Percentiles rank a stretch among this genome's conserved stretches.
phyloP scores from a whole-genome alignment of 64 coral and sea anemone species.

The Dendrophyllia cribrosa region DNA sequence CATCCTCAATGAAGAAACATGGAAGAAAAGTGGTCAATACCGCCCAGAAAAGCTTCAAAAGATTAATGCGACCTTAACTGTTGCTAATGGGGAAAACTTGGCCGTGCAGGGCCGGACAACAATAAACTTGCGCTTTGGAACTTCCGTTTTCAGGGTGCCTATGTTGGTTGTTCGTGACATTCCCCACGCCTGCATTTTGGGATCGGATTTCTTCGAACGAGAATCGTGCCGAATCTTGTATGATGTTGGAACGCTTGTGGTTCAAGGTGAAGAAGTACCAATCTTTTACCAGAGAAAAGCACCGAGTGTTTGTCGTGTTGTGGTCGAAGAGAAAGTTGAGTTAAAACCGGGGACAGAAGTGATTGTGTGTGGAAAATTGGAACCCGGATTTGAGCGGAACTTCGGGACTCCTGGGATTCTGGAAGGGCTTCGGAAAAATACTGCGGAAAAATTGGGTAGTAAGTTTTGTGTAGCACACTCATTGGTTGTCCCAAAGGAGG shows the following conservation, averaged over 20 bases:
- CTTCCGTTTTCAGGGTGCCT: background rate
- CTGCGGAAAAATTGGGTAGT: conserved; percentile 1
- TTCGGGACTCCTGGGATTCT: conserved; percentile 39
- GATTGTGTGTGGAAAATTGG: conserved; percentile 28
- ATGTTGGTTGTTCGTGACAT: conserved; percentile 45
- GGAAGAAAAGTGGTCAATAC: conserved; percentile 62
- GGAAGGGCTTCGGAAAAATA: background rate
- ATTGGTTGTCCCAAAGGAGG: conserved; percentile 23
- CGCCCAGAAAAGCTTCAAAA: conserved; percentile 14
- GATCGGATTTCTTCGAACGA: conserved; percentile 54
- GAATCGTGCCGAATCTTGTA: conserved; percentile 59
- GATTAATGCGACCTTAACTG: conserved; percentile 8
- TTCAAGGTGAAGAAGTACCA: conserved; percentile 31
- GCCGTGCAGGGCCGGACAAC: conserved; percentile 17
- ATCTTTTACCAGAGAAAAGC: conserved; percentile 33
- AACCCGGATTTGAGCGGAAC: conserved; percentile 46
- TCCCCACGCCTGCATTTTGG: conserved; percentile 43
- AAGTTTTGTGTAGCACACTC: conserved; percentile 22
- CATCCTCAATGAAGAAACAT: conserved; percentile 54
- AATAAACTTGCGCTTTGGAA: conserved; percentile 37
- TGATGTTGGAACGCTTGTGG: conserved; percentile 55
- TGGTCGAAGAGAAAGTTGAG: conserved; percentile 36
- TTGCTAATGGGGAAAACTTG: conserved; percentile 66
- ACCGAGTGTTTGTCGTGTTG: conserved; percentile 18
- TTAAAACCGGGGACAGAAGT: conserved; percentile 47